Percentiles rank a stretch among this genome's conserved stretches.
phyloP scores from a whole-genome alignment of 64 coral and sea anemone species.

The Anthopleura sola region DNA sequence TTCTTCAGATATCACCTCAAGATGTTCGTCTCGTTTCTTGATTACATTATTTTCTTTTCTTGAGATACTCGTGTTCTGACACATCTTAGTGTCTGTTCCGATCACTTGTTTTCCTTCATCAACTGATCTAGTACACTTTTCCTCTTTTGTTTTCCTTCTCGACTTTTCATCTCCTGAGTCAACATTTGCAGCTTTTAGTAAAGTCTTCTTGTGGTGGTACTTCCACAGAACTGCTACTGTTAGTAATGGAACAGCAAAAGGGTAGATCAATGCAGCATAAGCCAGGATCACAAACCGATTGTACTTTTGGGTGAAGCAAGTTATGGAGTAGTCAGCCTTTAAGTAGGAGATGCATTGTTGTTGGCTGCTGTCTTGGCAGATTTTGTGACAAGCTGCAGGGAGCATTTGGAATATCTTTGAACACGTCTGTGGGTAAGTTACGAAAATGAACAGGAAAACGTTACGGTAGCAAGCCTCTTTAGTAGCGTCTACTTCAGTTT shows the following conservation, averaged over 20 bases:
- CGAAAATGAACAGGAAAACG: no score
- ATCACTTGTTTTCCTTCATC: neutral
- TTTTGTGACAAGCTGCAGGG: no score
- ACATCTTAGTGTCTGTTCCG: neutral
- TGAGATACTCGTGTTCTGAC: neutral
- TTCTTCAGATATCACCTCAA: neutral
- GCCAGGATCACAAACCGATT: neutral
- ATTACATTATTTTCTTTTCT: neutral
- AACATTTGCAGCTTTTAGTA: neutral
- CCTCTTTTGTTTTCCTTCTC: no score
- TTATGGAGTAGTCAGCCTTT: no score
- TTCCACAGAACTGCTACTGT: constrained; percentile 7
- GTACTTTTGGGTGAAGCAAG: neutral
- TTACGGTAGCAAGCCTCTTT: no score
- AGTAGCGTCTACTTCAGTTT: no score
- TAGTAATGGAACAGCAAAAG: constrained; percentile 1
- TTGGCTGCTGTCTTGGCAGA: no score
- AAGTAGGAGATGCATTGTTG: no score
- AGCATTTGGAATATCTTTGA: no score
- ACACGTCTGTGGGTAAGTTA: no score
- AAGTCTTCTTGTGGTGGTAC: neutral
- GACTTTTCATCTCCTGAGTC: neutral
- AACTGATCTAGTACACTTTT: neutral
- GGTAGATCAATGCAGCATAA: constrained; percentile 3
- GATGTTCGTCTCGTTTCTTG: neutral